phyloP scores from a whole-genome alignment of 2,113 vertebrate genomes.

The Apaloderma vittatum region DNA sequence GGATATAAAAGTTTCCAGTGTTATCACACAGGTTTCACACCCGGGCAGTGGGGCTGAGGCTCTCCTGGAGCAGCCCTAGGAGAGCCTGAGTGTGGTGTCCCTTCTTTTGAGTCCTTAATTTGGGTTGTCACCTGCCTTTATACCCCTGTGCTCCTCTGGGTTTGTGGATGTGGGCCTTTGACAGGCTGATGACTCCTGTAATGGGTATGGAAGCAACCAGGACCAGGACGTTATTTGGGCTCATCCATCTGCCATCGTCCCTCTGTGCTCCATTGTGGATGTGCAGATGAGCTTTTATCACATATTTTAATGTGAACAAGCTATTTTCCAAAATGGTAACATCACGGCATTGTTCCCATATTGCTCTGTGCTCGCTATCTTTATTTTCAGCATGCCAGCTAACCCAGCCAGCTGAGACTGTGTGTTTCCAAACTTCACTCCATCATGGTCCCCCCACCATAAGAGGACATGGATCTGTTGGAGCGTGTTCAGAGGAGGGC shows the following conservation, averaged over 20 bases:
- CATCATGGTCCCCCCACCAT: too few species aligned
- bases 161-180: neutral
- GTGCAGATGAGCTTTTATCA: neutral
- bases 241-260: neutral
- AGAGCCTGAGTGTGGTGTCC: neutral
- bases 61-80: neutral
- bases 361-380: neutral
- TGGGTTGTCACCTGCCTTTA: neutral
- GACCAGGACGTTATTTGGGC: neutral
- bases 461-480: too few species aligned
- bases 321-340: neutral
- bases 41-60: neutral
- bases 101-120: neutral
- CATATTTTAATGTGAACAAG: neutral
- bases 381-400: neutral
- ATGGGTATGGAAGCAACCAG: neutral
- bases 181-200: neutral
- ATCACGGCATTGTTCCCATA: neutral
- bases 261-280: neutral
- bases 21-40: fast-evolving
- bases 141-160: neutral
- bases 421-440: fast-evolving
- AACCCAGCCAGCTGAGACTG: neutral
- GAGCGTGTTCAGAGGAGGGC: too few species aligned
- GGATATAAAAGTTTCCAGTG: neutral